Conservation (phyloP, 2,113 vertebrate species). For the Urocolius indicus region DNA sequence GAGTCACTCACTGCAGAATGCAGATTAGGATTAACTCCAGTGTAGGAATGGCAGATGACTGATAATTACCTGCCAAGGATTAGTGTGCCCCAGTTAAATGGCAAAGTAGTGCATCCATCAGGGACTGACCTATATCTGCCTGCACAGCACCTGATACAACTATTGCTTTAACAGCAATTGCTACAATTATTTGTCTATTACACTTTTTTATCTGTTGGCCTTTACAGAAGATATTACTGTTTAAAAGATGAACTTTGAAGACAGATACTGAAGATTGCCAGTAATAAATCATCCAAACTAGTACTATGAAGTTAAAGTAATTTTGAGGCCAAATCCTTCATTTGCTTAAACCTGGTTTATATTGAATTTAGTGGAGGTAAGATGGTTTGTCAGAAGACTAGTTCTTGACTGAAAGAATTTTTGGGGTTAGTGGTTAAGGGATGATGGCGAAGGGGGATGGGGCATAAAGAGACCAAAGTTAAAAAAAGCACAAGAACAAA, state of each 20-base stretch:
- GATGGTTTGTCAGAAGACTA: not conserved
- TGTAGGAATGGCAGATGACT: not conserved
- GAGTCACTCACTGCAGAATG: not conserved
- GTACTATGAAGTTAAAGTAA: not conserved
- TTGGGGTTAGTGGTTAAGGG: not conserved
- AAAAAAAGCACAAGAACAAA: constrained; percentile 3
- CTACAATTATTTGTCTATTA: not conserved
- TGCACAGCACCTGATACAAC: not conserved
- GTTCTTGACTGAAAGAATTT: not conserved
- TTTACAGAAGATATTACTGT: not conserved
- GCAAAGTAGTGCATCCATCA: not conserved
- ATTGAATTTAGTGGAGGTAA: not conserved
- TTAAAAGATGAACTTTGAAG: not conserved
- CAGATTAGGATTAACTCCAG: not conserved
- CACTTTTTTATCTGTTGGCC: not conserved
- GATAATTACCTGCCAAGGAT: constrained; percentile 7
- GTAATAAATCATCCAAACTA: not conserved
- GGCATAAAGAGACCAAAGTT: not conserved
- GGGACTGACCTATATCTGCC: not conserved
- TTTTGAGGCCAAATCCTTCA: not conserved
- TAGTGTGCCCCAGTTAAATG: constrained; percentile 3
- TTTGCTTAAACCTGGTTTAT: not conserved
- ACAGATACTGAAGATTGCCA: not conserved
- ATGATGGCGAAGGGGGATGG: not conserved
- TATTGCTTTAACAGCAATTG: not conserved